Conservation (phyloP, 2,888 invertebrate species). For the Drosophila anomalata region DNA sequence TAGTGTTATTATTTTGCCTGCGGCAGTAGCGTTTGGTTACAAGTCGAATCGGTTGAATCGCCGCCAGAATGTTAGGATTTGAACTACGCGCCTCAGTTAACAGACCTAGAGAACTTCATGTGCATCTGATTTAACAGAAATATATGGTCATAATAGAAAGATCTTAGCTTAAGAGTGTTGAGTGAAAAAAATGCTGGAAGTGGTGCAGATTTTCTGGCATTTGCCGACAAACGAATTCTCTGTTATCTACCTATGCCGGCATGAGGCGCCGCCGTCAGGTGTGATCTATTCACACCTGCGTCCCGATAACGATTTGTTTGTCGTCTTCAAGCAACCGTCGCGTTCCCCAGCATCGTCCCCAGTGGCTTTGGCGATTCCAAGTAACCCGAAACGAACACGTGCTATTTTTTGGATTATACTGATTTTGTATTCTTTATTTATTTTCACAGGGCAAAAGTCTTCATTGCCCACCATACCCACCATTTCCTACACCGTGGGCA, state of each 20-base stretch:
- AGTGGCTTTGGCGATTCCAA: slow-evolving; percentile 6
- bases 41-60: not conserved
- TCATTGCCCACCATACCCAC: slow-evolving; percentile 85
- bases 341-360: not conserved
- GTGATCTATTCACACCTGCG: slow-evolving; percentile 46
- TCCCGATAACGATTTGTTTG: slow-evolving; percentile 45
- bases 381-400: slow-evolving; percentile 21
- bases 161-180: not conserved
- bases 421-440: slow-evolving; percentile 35
- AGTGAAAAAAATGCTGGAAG: slow-evolving; percentile 58
- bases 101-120: not conserved
- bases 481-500: slow-evolving; percentile 91
- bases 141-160: not conserved
- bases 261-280: slow-evolving; percentile 20
- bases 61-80: not conserved
- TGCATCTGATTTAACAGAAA: not conserved
- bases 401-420: slow-evolving; percentile 4
- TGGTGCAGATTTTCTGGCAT: slow-evolving; percentile 77
- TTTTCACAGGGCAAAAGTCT: slow-evolving; percentile 81
- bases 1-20: not conserved
- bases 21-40: not conserved
- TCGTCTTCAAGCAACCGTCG: slow-evolving; percentile 49
- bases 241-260: slow-evolving; percentile 69
- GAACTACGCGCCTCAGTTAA: slow-evolving; percentile 15
- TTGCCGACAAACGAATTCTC: slow-evolving; percentile 60